Conservation (phyloP, 2,888 invertebrate species). For the Hypercompe scribonia region DNA sequence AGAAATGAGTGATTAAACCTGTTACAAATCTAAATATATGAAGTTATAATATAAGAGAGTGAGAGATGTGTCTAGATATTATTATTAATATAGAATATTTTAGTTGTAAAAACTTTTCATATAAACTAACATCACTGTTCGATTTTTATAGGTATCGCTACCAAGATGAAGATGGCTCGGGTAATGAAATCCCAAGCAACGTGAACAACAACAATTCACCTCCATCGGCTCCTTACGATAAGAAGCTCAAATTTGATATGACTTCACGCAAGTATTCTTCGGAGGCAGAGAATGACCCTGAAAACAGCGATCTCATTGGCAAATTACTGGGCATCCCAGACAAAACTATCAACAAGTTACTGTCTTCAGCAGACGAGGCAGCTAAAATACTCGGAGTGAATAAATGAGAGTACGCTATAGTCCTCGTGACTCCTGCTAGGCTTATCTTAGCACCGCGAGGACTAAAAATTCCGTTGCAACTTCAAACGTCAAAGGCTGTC, state of each 20-base stretch:
- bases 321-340: constrained; percentile 96
- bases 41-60: background rate
- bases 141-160: constrained; percentile 70
- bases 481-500: constrained; percentile 57
- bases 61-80: no score
- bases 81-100: no score
- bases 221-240: constrained; percentile 85
- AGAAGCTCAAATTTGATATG: constrained; percentile 83
- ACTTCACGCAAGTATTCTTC: constrained; percentile 82
- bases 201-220: constrained; percentile 86
- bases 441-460: constrained; percentile 81
- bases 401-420: constrained; percentile 87
- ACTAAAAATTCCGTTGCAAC: constrained; percentile 70
- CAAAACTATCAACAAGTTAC: constrained; percentile 93
- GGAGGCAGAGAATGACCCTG: constrained; percentile 83
- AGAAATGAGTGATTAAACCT: background rate
- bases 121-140: background rate
- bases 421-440: constrained; percentile 82
- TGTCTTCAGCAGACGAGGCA: constrained; percentile 94
- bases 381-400: constrained; percentile 95
- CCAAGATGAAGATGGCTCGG: constrained; percentile 80
- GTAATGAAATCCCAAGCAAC: constrained; percentile 81
- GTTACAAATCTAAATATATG: background rate
- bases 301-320: constrained; percentile 93
- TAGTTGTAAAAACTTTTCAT: background rate